Evolutionary conservation across 2,113 vertebrate genomes (phyloP).

Genomic region (Campylomormyrus numenius): DNA sequence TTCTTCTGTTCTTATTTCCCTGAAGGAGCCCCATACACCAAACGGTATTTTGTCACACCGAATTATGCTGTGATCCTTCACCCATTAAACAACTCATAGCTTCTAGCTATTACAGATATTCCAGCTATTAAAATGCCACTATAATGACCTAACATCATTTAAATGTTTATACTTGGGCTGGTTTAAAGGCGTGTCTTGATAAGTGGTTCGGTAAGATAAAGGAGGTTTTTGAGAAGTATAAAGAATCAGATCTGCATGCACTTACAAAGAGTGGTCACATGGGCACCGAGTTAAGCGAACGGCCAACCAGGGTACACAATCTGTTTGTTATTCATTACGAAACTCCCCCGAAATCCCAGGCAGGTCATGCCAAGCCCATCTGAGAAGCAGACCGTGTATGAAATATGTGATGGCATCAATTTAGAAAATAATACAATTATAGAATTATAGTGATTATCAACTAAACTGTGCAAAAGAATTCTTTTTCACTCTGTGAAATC

Average conservation of each 20-base stretch:
- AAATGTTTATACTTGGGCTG: background rate
- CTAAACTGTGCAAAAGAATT: background rate
- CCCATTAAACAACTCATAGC: slow-evolving; percentile 1
- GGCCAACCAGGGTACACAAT: background rate
- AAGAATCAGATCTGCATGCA: background rate
- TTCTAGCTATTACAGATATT: background rate
- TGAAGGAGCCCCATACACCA: background rate
- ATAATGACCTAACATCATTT: background rate
- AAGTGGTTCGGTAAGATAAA: background rate
- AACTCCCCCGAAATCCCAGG: background rate
- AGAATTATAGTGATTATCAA: background rate
- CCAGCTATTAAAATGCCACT: background rate
- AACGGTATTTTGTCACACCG: background rate
- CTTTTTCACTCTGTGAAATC: background rate
- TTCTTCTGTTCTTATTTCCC: background rate
- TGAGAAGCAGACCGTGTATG: background rate
- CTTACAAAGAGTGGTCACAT: background rate
- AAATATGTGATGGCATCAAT: background rate
- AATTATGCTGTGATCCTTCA: background rate
- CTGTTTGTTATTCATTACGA: slow-evolving; percentile 6
- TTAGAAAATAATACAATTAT: background rate
- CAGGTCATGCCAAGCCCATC: background rate
- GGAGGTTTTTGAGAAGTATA: background rate
- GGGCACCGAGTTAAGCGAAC: background rate
- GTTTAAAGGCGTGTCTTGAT: background rate